Base-by-base conservation (phyloP, 2,888 invertebrate genomes). In the Mimas tiliae region DNA sequence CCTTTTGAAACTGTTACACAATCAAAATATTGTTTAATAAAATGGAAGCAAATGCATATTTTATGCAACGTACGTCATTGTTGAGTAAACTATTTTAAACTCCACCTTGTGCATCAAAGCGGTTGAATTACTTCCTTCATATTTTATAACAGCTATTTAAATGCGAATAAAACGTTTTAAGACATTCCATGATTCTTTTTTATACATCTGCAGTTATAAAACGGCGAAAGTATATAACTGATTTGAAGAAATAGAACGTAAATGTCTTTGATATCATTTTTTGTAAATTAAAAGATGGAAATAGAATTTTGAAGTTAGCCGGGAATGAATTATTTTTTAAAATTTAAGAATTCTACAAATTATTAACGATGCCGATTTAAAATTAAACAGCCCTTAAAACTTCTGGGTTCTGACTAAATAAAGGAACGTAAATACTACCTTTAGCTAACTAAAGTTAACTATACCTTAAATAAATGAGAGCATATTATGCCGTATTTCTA, bases 81-180 rank as follows among this genome's bases (percentile, higher is more conserved):
- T 55, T 58, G 12, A 12, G 34, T 55, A 34, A 50, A 55, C 55
- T 16, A 38, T 42, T 58, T 58, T 42, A 58, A 19, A 21, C 8
- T 38, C 19, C 58, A 42, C 16, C 38, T 38, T 42, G 19, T 58
- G 58, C 58, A 42, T 42, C 38, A 58, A 58, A 58, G 38, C 58
- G 58, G 58, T 58, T 58, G 42, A 58, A 58, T 58, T 42, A 42
- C 55, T 58, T 58, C 58, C 58, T 58, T 42, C 16, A 34, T 34
- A 38, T 58, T 58, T 58, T 58, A 58, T 58, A 19, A 58, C 42
- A 4, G 38, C 34, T 58, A 21, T 42, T 19, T 12, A 58, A 42
- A 58, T 6, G 19, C 38, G 38, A 58, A 58, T 58, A 19, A 42
- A 42, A 58, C 38, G 16, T 58, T 58, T 42, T 19, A 58, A 42